Percentiles rank a stretch among this genome's conserved stretches.
Evolutionary conservation across 2,113 vertebrate genomes (phyloP).

Genomic region (Castor canadensis): DNA sequence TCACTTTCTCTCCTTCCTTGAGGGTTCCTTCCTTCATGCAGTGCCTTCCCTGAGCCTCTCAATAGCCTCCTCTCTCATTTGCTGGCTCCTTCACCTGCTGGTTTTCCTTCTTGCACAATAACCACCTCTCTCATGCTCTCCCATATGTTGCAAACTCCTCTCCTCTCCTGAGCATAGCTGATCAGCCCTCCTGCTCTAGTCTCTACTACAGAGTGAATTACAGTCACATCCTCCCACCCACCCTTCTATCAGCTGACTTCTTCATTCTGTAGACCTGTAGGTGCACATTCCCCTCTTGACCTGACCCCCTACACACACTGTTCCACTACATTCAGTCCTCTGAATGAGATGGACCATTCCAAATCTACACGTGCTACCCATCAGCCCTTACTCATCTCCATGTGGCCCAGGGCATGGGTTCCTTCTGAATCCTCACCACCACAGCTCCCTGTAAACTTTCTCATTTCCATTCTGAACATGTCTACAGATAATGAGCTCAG

Average conservation of each 20-base stretch:
- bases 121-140: too few relatives aligned
- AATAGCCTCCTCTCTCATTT: background rate
- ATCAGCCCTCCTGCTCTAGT: background rate
- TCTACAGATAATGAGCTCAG: background rate
- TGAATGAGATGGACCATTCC: background rate
- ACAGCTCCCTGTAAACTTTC: background rate
- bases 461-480: too few relatives aligned
- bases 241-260: background rate
- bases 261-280: background rate
- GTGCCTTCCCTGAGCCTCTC: background rate
- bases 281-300: rapidly evolving
- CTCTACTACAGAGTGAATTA: background rate
- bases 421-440: too few relatives aligned
- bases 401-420: rapidly evolving
- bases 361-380: rapidly evolving
- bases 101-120: too few relatives aligned
- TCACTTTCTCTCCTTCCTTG: background rate
- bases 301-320: background rate
- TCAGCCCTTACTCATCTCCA: background rate
- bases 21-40: rapidly evolving
- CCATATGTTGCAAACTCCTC: background rate
- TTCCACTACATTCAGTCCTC: background rate
- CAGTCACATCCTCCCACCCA: background rate
- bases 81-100: rapidly evolving
- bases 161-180: background rate